Base-by-base conservation (phyloP, 2,113 vertebrate species). In the Rynchops niger region DNA sequence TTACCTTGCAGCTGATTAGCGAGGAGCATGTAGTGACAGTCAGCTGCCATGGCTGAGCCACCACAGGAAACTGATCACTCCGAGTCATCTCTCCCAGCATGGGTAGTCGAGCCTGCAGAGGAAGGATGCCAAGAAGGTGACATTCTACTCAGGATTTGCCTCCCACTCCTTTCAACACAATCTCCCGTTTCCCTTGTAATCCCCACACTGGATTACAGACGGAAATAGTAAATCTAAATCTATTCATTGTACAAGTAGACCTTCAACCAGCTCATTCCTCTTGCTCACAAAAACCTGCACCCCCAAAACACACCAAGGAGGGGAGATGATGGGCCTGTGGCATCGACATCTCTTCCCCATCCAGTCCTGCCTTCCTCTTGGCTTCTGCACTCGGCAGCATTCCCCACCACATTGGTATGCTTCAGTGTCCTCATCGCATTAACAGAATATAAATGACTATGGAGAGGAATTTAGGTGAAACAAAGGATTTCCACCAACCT, bases 41-140 rank as follows among this genome's bases (percentile, higher is more conserved):
- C 65, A 71, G 73, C 56, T 34, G 62, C 73, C 70, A 29, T 0
- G 0, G 43, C 52, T 0, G 0, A 59, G 23, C 36, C 16, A 49
- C 36, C 16, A 49, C 1, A 0, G 76, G 59, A 88, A 83, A 50
- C 13, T 4, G 3, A 12, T 30, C 21, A 2, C 13, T 82, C 18
- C 0, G 0, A 56, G 8, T 30, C 25, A 19, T 15, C 59, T 22
- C 15, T 77, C 17, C 65, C n/a, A 58, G 27, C 17, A 21, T 0
- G 0, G 14, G 3, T 2, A 65, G n/a, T 21, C 0, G 0, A 82
- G 58, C 26, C 79, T 71, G n/a, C 1, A 2, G 32, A 84, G 42
- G 67, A 85, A 81, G 14, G 20, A 40, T 34, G 18, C 3, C 5
- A 3, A 18, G 13, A 42, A 84, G n/a, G 26, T 56, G n/a, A 47